These are phyloP conservation scores for Phorcus lineatus DNA, from an alignment of 2,888 invertebrate species.

Conservation along the genomic window DNA sequence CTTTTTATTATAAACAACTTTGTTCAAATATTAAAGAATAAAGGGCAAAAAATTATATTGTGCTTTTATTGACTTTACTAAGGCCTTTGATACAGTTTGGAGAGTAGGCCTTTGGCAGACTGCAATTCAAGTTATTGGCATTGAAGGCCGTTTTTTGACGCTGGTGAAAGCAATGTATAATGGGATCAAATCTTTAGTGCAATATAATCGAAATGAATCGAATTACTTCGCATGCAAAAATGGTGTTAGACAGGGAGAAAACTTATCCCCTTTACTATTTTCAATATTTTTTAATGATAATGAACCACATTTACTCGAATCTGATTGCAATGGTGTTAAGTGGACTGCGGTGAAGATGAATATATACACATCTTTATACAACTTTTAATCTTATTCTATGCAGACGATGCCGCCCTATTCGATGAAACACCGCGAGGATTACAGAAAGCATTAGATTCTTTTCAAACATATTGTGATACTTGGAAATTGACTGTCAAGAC, in stretches of 20 bases:
- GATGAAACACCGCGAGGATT: too few species aligned
- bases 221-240: not conserved
- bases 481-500: too few species aligned
- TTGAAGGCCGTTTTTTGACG: conserved; percentile 6
- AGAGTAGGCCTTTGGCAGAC: conserved; percentile 22
- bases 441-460: too few species aligned
- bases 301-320: too few species aligned
- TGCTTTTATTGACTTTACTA: not conserved
- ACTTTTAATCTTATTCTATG: too few species aligned
- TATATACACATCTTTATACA: too few species aligned
- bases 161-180: not conserved
- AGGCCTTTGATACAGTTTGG: conserved; percentile 23
- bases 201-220: not conserved
- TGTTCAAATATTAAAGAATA: not conserved
- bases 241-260: not conserved
- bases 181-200: not conserved
- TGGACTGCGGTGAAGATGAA: too few species aligned
- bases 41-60: conserved; percentile 7
- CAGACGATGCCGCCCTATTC: too few species aligned
- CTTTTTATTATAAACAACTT: conserved; percentile 14
- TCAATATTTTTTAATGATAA: not conserved
- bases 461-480: too few species aligned
- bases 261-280: not conserved
- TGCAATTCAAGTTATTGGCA: not conserved
- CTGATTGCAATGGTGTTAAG: too few species aligned